Conservation (phyloP, 2,113 vertebrate species). For the Oostethus manadensis region DNA sequence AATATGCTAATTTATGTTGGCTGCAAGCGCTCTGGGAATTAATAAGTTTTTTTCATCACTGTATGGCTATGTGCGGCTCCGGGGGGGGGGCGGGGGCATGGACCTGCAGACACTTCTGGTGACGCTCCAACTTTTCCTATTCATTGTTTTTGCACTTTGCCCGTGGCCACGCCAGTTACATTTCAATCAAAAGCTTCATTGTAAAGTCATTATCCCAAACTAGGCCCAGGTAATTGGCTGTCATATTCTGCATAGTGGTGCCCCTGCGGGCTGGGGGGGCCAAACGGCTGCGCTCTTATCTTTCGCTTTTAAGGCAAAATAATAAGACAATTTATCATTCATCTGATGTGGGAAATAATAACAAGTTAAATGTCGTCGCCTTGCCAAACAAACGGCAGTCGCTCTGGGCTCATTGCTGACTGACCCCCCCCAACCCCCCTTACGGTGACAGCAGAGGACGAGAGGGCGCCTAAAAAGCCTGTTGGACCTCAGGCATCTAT, state of each 20-base stretch:
- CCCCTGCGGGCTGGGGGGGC: conserved; percentile 73
- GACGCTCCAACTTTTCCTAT: conserved; percentile 74
- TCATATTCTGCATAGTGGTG: conserved; percentile 85
- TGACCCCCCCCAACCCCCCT: no score
- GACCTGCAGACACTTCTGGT: conserved; percentile 54
- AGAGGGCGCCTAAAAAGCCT: no score
- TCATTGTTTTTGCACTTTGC: conserved; percentile 65
- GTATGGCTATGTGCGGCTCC: conserved; percentile 38
- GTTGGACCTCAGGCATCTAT: no score
- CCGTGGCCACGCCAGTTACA: conserved; percentile 78
- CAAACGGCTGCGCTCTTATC: conserved; percentile 85
- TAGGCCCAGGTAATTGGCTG: conserved; percentile 76
- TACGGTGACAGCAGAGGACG: no score
- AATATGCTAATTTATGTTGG: conserved; percentile 99
- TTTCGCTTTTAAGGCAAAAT: conserved; percentile 80
- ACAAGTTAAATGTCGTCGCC: conserved; percentile 77
- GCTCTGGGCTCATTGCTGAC: no score
- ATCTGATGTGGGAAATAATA: conserved; percentile 80
- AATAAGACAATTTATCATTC: conserved; percentile 86
- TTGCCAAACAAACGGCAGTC: no score
- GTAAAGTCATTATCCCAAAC: conserved; percentile 77
- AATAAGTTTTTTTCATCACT: conserved; percentile 73
- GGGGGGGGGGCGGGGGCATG: conserved; percentile 55
- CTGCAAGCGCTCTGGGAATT: conserved; percentile 87
- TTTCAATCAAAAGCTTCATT: conserved; percentile 81